Evolutionary conservation across 2,888 invertebrate genomes (phyloP).

Genomic region (Ochlodes sylvanus): DNA sequence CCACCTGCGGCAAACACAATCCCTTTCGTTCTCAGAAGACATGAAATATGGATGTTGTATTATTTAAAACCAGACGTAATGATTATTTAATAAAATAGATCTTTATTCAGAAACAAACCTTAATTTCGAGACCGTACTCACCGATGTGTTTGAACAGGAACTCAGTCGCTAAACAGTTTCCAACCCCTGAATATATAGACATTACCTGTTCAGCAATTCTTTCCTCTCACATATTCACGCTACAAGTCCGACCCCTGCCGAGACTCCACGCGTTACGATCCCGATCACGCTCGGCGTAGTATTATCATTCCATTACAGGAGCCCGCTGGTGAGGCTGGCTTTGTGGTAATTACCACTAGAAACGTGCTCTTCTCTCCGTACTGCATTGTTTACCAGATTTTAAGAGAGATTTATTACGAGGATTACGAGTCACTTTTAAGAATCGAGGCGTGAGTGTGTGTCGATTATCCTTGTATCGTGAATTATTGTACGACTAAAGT

Average conservation of each 20-base stretch:
- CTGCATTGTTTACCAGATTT: background rate
- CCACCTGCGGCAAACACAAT: no score
- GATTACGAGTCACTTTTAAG: background rate
- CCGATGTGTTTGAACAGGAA: background rate
- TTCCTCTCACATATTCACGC: slow-evolving; percentile 37
- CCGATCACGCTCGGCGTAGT: slow-evolving; percentile 63
- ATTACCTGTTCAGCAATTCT: slow-evolving; percentile 4
- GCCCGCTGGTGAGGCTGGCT: slow-evolving; percentile 56
- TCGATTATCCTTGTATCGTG: no score
- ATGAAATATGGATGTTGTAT: no score
- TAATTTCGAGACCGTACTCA: background rate
- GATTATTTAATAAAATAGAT: no score
- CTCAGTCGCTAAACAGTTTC: background rate
- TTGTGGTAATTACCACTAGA: slow-evolving; percentile 55
- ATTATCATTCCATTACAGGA: slow-evolving; percentile 72
- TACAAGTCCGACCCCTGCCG: slow-evolving; percentile 45
- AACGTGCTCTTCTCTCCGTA: slow-evolving; percentile 28
- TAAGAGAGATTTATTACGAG: background rate
- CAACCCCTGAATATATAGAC: background rate
- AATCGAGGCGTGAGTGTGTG: no score
- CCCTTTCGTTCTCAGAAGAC: no score
- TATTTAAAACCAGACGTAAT: no score
- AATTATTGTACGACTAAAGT: no score
- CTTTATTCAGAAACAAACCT: no score
- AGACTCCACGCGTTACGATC: slow-evolving; percentile 50